Percentiles rank a stretch among this genome's conserved stretches.
Evolutionary conservation across 2,113 vertebrate genomes (phyloP).

Genomic region (Vulpes lagopus): DNA sequence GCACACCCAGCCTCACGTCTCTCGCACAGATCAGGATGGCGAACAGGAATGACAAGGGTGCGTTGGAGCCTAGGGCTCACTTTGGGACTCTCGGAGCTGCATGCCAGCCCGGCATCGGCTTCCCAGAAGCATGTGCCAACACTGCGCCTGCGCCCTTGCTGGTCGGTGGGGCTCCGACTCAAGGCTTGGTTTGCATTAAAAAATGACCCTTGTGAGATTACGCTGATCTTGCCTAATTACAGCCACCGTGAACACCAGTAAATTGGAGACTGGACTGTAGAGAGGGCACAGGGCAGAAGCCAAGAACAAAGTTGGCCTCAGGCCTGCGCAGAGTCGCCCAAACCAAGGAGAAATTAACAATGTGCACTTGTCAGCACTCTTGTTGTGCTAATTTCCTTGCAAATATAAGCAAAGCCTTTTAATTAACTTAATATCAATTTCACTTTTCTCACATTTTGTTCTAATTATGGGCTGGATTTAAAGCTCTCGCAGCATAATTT

Average conservation of each 20-base stretch:
- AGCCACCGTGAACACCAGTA: not conserved
- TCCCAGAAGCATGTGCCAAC: not conserved
- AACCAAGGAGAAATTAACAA: constrained; percentile 35
- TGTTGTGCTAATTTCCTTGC: constrained; percentile 71
- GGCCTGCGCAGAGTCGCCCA: not conserved
- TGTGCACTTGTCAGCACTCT: constrained; percentile 59
- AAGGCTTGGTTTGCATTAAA: not conserved
- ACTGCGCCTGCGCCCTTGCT: not conserved
- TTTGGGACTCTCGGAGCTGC: not conserved
- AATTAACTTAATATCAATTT: constrained; percentile 84
- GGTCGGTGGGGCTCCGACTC: not conserved
- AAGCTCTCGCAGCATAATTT: constrained; percentile 74
- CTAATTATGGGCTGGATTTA: constrained; percentile 78
- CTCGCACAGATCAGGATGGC: not conserved
- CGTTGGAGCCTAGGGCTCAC: not conserved
- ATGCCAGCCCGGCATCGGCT: fast-evolving
- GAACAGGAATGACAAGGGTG: not conserved
- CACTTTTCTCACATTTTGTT: constrained; percentile 79
- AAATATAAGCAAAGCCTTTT: constrained; percentile 80
- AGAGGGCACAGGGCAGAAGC: not conserved
- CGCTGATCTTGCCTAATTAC: not conserved
- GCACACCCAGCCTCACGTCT: not conserved
- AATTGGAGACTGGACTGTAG: fast-evolving
- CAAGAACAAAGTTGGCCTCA: not conserved
- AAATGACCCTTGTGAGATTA: not conserved